These are phyloP conservation scores for Heliconius hermathena DNA, from an alignment of 1,140 invertebrate genomes.

Conservation along the genomic window DNA sequence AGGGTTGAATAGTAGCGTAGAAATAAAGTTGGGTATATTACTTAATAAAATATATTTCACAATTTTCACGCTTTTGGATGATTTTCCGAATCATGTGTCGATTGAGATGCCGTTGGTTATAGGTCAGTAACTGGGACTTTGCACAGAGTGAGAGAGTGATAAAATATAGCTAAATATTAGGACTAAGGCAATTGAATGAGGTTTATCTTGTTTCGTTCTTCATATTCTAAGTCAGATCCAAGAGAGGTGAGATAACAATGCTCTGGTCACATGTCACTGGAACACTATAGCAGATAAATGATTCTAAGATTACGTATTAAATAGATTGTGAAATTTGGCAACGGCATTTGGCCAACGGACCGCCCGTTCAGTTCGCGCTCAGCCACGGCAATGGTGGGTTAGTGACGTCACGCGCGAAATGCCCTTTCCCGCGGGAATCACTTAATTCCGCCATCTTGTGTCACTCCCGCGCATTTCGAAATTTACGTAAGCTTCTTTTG, in stretches of 20 bases:
- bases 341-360: conserved; percentile 54
- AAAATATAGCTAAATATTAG: background rate
- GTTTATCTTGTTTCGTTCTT: background rate
- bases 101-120: background rate
- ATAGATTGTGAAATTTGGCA: conserved; percentile 75
- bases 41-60: background rate
- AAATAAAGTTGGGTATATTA: background rate
- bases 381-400: conserved; percentile 43
- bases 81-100: background rate
- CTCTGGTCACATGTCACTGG: conserved; percentile 10
- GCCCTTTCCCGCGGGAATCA: conserved; percentile 59
- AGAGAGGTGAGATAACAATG: conserved; percentile 2
- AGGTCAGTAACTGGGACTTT: background rate
- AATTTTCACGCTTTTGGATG: too few relatives aligned
- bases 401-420: conserved; percentile 62
- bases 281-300: conserved; percentile 38
- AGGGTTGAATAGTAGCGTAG: background rate
- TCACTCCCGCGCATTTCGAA: conserved; percentile 42
- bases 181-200: background rate
- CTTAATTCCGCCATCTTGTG: conserved; percentile 47
- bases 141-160: background rate
- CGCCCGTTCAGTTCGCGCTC: conserved; percentile 50
- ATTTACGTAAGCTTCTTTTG: conserved; percentile 47
- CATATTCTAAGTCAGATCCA: background rate
- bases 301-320: conserved; percentile 45